Base-by-base conservation (phyloP, 2,888 invertebrate species). In the Drosophila maculinotata region DNA sequence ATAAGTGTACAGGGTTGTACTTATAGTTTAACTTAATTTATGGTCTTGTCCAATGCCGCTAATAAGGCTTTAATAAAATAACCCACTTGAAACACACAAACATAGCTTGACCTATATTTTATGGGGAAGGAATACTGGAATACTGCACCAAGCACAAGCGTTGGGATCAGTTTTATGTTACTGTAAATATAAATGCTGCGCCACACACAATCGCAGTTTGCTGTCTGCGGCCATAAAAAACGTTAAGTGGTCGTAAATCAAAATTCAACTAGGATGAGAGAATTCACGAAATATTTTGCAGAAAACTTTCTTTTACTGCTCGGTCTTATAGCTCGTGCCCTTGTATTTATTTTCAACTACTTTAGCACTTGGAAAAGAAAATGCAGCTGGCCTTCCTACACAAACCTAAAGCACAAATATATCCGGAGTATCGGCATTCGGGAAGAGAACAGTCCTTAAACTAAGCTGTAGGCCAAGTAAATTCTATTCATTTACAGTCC, bases 231-330 rank as follows among this genome's bases (percentile, higher is more conserved):
- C 63, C 71, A 80, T 81, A 86, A 81, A 80, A 83, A 86, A 81
- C 81, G 71, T 84, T 84, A 81, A 81, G 80, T 86, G 80, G 87
- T 84, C 84, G 84, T 81, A 81, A 81, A 81, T 81, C 80, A 81
- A 86, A 86, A 86, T 71, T 83, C 67, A 65, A 71, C 69, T 33
- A 71, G 78, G 64, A 74, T 71, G 59, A 60, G 52, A 83, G 83
- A 81, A 68, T 83, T 84, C 66, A 58, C 68, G 36, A 65, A 81
- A 58, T 51, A 25, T 35, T 48, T 53, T 35, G 44, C 41, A 36
- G 42, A 62, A 52, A 58, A 39, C 30, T 58, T 66, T 35, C 39
- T 54, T 57, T 49, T 64, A 53, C 54, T 53, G 41, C 66, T 66
- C 44, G 48, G 38, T 53, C 57, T 26, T 60, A 52, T 60, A 53